Conservation (phyloP, 92 coral and sea anemone genomes). For the Galaxea fascicularis region DNA sequence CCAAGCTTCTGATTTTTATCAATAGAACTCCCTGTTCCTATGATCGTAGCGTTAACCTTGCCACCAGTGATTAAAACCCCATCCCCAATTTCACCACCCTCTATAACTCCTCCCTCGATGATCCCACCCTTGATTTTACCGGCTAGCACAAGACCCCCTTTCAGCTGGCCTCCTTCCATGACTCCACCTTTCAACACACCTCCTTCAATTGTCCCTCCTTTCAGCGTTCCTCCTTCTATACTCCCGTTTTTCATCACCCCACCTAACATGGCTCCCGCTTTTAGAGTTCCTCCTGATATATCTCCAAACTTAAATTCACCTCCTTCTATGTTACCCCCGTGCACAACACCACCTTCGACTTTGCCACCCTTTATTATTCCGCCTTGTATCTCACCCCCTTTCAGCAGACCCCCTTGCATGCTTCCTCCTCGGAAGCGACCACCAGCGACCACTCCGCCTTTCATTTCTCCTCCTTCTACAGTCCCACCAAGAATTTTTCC, state of each 20-base stretch:
- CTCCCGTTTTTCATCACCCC: constrained; percentile 92
- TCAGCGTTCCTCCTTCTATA: constrained; percentile 93
- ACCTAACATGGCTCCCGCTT: constrained; percentile 88
- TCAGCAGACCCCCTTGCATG: constrained; percentile 84
- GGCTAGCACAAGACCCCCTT: constrained; percentile 92
- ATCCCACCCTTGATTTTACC: constrained; percentile 97
- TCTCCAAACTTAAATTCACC: constrained; percentile 81
- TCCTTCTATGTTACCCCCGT: constrained; percentile 84
- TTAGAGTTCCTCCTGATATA: constrained; percentile 89
- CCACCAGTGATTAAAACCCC: constrained; percentile 92
- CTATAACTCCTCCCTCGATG: constrained; percentile 92
- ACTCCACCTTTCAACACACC: constrained; percentile 96
- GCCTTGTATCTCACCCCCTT: constrained; percentile 79
- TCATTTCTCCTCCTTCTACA: constrained; percentile 82
- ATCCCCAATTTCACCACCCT: constrained; percentile 98
- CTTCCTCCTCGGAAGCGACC: constrained; percentile 81
- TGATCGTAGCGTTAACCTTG: constrained; percentile 85
- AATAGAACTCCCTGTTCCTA: constrained; percentile 43
- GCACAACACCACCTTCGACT: constrained; percentile 84
- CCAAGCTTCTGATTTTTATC: constrained; percentile 38
- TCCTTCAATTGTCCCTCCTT: constrained; percentile 89
- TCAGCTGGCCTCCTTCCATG: constrained; percentile 92
- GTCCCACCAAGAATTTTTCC: constrained; percentile 87
- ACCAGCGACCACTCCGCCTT: constrained; percentile 84
- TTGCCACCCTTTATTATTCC: constrained; percentile 82